Percentiles rank a stretch among this genome's conserved stretches.
phyloP scores from a whole-genome alignment of 2,113 vertebrate genomes.

The Apistogramma diplotaenia region DNA sequence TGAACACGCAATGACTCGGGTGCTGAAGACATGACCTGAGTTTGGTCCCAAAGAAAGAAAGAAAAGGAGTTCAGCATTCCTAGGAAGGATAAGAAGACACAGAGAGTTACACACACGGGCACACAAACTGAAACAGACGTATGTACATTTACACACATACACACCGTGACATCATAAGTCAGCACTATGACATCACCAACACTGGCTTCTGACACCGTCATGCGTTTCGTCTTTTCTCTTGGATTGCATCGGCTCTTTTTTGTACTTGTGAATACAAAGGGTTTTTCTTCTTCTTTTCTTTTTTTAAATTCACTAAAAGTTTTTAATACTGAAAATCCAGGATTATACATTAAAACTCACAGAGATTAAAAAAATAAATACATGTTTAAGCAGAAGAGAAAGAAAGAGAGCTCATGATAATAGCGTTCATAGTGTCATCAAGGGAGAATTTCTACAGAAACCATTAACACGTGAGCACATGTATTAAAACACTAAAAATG shows the following conservation, averaged over 20 bases:
- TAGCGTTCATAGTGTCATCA: slow-evolving; percentile 25
- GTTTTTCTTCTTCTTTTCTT: slow-evolving; percentile 24
- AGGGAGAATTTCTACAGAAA: slow-evolving; percentile 9
- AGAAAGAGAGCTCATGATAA: slow-evolving; percentile 28
- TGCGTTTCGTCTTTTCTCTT: slow-evolving; percentile 71
- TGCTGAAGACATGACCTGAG: slow-evolving; percentile 21
- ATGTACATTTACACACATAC: slow-evolving; percentile 63
- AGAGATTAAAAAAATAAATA: slow-evolving; percentile 56
- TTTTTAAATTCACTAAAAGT: slow-evolving; percentile 64
- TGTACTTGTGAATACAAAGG: slow-evolving; percentile 54
- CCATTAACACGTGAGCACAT: slow-evolving; percentile 34
- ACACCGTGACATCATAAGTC: slow-evolving; percentile 73
- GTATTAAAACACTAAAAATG: slow-evolving; percentile 41
- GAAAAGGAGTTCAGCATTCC: slow-evolving; percentile 57
- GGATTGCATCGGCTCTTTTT: slow-evolving; percentile 70
- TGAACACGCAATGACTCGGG: slow-evolving; percentile 32
- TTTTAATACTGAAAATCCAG: slow-evolving; percentile 61
- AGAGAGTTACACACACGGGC: slow-evolving; percentile 43
- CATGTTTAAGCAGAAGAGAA: slow-evolving; percentile 34
- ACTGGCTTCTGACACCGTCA: slow-evolving; percentile 71
- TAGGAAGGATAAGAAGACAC: slow-evolving; percentile 45
- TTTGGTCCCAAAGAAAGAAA: background rate
- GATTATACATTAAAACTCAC: slow-evolving; percentile 64
- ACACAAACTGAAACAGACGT: slow-evolving; percentile 63
- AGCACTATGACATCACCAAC: slow-evolving; percentile 71